phyloP scores from a whole-genome alignment of 2,797 vertebrate genomes.

The Alfaro cultratus region DNA sequence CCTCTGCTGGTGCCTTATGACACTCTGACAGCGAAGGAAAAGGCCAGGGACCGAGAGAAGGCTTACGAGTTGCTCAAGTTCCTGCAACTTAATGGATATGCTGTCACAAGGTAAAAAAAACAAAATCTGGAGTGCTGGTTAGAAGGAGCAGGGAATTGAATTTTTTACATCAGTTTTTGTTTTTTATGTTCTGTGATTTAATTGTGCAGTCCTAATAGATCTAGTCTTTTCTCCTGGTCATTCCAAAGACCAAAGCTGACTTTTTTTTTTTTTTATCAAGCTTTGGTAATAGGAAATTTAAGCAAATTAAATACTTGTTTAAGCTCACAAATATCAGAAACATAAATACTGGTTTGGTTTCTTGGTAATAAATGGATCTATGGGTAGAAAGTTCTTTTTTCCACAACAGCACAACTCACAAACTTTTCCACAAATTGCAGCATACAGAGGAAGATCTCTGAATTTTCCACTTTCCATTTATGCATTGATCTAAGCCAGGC shows the following conservation, averaged over 20 bases:
- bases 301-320: not conserved
- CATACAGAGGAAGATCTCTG: not conserved
- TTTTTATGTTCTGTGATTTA: not conserved
- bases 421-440: not conserved
- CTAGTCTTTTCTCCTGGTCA: not conserved
- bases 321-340: not conserved
- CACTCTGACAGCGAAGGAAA: constrained; percentile 95
- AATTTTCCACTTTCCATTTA: not conserved
- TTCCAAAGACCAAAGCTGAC: not conserved
- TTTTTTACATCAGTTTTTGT: not conserved
- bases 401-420: not conserved
- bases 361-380: not conserved
- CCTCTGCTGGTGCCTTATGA: constrained; percentile 95
- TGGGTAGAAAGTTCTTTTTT: not conserved
- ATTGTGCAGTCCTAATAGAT: not conserved
- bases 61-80: constrained; percentile 93
- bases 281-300: not conserved
- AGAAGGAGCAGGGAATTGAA: not conserved
- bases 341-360: not conserved
- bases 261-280: not conserved
- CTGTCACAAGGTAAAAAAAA: constrained; percentile 85
- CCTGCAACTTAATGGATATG: constrained; percentile 93
- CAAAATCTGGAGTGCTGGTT: not conserved
- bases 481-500: not conserved
- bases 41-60: constrained; percentile 93